Evolutionary conservation across 2,888 invertebrate genomes (phyloP).

Genomic region (Drosophila paramelanica): DNA sequence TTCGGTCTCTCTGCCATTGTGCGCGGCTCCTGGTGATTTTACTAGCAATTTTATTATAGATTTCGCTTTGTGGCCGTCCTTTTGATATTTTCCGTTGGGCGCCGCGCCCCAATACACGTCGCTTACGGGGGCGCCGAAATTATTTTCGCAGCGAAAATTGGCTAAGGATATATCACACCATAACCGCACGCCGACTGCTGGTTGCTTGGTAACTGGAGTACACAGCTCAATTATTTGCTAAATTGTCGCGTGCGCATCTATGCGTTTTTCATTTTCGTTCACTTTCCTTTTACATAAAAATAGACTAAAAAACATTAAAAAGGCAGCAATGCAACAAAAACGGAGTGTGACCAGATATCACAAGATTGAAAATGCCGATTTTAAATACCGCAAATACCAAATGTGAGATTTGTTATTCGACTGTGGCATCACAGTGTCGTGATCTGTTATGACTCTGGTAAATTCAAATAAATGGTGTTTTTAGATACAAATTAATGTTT

Average conservation of each 20-base stretch:
- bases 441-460: neutral
- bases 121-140: constrained; percentile 56
- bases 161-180: constrained; percentile 41
- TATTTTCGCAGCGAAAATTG: constrained; percentile 55
- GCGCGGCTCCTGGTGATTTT: constrained; percentile 13
- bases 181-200: constrained; percentile 24
- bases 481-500: neutral
- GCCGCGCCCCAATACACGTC: constrained; percentile 77
- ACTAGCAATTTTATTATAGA: constrained; percentile 30
- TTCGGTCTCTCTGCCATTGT: constrained; percentile 85
- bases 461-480: neutral
- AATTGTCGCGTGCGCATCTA: constrained; percentile 55
- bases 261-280: constrained; percentile 42
- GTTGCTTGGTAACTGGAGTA: constrained; percentile 37
- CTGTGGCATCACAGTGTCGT: neutral
- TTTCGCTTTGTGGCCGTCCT: constrained; percentile 36
- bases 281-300: constrained; percentile 70
- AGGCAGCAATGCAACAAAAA: constrained; percentile 56
- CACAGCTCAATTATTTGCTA: constrained; percentile 51
- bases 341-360: constrained; percentile 23
- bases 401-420: neutral
- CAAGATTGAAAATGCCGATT: neutral
- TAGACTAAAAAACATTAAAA: constrained; percentile 65
- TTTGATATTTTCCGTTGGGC: constrained; percentile 62
- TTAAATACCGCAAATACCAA: constrained; percentile 18